phyloP scores from a whole-genome alignment of 2,797 vertebrate genomes.

The Choloepus didactylus region DNA sequence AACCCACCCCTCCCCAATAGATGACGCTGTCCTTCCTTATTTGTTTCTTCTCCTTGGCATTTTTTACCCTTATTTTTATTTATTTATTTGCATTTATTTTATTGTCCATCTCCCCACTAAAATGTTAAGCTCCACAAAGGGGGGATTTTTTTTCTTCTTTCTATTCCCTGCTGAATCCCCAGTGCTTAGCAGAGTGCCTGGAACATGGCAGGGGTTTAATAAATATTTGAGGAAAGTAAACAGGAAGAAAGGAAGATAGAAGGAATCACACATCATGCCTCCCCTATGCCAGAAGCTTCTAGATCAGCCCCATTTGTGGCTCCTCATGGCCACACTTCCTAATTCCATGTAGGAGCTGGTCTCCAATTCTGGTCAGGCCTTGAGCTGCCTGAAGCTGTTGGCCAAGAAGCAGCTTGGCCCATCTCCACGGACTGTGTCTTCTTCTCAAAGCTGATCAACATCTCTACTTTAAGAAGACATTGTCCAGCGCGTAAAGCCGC shows the following conservation, averaged over 20 bases:
- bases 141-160: not conserved
- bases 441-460: not conserved
- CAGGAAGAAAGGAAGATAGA: no score
- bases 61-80: not conserved
- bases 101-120: not conserved
- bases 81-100: no score
- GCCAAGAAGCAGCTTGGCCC: not conserved
- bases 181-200: not conserved
- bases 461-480: constrained; percentile 30
- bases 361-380: rapidly evolving
- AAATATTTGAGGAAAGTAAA: not conserved
- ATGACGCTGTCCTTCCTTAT: not conserved
- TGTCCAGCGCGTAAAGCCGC: not conserved
- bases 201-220: not conserved
- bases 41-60: not conserved
- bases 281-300: not conserved
- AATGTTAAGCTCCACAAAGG: not conserved
- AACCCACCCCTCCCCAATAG: no score
- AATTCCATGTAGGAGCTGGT: not conserved
- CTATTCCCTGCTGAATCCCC: not conserved
- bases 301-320: not conserved
- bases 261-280: rapidly evolving
- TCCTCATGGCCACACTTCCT: not conserved
- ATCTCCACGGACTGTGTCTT: not conserved
- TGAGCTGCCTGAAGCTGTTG: not conserved